Conservation (phyloP, 2,888 invertebrate genomes). For the Gryllus longicercus region DNA sequence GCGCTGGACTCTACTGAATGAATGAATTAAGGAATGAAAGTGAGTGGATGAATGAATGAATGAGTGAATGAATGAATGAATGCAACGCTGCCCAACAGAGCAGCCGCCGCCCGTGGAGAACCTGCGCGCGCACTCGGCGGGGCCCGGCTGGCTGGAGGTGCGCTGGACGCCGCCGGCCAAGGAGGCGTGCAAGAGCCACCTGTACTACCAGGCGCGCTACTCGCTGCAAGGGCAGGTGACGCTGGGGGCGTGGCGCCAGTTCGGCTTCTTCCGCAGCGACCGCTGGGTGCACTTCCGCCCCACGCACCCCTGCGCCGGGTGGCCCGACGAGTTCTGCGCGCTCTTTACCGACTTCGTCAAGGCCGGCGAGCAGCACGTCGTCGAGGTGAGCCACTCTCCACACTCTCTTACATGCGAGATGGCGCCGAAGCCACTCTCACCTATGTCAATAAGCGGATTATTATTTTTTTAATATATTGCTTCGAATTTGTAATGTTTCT, state of each 20-base stretch:
- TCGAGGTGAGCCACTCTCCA: neutral
- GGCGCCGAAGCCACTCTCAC: too few species aligned
- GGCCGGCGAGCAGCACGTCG: neutral
- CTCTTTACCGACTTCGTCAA: neutral
- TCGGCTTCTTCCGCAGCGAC: neutral
- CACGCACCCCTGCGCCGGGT: neutral
- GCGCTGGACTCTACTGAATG: neutral
- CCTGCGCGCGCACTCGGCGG: neutral
- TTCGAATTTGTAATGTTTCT: too few species aligned
- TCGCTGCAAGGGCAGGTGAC: neutral
- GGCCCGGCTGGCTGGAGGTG: neutral
- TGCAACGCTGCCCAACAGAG: neutral
- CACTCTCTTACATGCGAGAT: too few species aligned
- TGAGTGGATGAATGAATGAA: too few species aligned
- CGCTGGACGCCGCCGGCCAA: neutral
- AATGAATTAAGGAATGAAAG: too few species aligned
- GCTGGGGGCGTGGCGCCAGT: neutral
- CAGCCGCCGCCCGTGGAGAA: neutral
- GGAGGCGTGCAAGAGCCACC: neutral
- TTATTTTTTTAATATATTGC: too few species aligned
- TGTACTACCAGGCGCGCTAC: constrained; percentile 9
- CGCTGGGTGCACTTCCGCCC: constrained; percentile 8
- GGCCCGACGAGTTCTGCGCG: neutral
- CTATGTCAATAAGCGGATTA: too few species aligned
- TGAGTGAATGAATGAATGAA: too few species aligned